Percentiles rank a stretch among this genome's conserved stretches.
Evolutionary conservation across 2,888 invertebrate genomes (phyloP).

Genomic region (Notodromas monacha): DNA sequence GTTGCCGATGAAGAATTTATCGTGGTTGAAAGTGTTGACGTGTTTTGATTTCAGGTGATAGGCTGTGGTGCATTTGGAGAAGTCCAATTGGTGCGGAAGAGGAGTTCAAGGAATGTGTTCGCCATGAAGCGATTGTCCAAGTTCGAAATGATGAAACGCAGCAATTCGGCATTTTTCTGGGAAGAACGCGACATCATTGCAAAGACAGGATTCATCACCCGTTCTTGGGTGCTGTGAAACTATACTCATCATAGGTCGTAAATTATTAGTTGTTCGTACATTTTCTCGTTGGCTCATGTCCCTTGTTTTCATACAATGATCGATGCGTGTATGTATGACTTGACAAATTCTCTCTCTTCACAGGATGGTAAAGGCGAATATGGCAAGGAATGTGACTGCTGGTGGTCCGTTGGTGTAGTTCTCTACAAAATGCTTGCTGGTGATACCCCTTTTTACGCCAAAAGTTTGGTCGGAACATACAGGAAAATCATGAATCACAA

Average conservation of each 20-base stretch:
- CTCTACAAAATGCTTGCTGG: constrained; percentile 94
- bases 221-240: too few species aligned
- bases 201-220: too few species aligned
- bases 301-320: too few species aligned
- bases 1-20: too few species aligned
- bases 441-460: constrained; percentile 95
- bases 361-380: constrained; percentile 69
- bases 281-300: too few species aligned
- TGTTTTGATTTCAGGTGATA: too few species aligned
- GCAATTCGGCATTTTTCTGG: constrained; percentile 99
- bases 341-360: constrained; percentile 86
- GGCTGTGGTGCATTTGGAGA: constrained; percentile 97
- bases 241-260: constrained; percentile 97
- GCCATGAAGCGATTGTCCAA: constrained; percentile 98
- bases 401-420: constrained; percentile 98
- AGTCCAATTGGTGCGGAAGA: constrained; percentile 85
- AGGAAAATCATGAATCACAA: constrained; percentile 98
- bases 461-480: constrained; percentile 87
- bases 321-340: too few species aligned
- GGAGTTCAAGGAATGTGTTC: constrained; percentile 62
- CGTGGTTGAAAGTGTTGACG: too few species aligned
- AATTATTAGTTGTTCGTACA: constrained; percentile 92
- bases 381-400: constrained; percentile 93
- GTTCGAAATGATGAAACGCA: constrained; percentile 96
- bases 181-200: constrained; percentile 99